phyloP scores from a whole-genome alignment of 2,888 invertebrate species.

The Adineta ricciae region DNA sequence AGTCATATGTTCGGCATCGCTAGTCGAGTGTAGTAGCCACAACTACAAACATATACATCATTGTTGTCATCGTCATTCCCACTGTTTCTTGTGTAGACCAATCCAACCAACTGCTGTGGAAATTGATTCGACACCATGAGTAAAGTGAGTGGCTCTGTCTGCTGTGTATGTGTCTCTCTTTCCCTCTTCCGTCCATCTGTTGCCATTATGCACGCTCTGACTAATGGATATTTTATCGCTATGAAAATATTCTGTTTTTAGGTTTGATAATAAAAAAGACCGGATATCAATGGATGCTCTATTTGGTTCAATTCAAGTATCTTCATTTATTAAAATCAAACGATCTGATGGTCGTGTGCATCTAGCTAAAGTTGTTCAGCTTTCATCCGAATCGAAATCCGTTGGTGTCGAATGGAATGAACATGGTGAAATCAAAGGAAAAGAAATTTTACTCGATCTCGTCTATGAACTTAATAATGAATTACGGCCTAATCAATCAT shows the following conservation, averaged over 20 bases:
- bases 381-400: slow-evolving; percentile 73
- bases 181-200: background rate
- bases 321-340: slow-evolving; percentile 1
- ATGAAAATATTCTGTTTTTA: background rate
- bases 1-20: slow-evolving; percentile 9
- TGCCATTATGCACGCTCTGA: background rate
- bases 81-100: background rate
- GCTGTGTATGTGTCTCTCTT: background rate
- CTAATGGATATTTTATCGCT: background rate
- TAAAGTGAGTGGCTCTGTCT: background rate
- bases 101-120: background rate
- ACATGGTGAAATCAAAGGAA: slow-evolving; percentile 94
- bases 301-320: slow-evolving; percentile 7
- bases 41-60: background rate
- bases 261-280: background rate
- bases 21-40: slow-evolving; percentile 5
- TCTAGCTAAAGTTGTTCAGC: slow-evolving; percentile 83
- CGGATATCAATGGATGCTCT: background rate
- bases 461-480: slow-evolving; percentile 67
- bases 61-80: background rate
- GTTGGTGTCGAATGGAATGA: slow-evolving; percentile 99
- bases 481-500: background rate
- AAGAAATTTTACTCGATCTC: slow-evolving; percentile 72
- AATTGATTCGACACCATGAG: background rate
- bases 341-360: slow-evolving; percentile 66